Evolutionary conservation across 1,140 invertebrate species (phyloP).

Genomic region (Magallana angulata): DNA sequence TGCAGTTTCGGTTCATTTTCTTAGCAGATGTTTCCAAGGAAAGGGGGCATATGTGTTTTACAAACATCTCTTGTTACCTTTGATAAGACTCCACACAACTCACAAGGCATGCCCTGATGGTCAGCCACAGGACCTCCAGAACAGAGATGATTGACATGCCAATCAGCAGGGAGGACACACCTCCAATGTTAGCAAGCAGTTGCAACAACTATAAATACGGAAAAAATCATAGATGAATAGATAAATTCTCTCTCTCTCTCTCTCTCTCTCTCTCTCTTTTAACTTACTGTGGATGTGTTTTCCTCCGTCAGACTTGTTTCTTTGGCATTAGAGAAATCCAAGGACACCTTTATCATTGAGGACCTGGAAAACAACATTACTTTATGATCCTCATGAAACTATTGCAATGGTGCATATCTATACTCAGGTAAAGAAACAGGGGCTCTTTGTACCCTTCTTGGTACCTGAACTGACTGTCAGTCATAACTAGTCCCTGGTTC

Average conservation of each 20-base stretch:
- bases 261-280: no score
- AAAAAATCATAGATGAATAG: not conserved
- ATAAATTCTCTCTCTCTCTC: no score
- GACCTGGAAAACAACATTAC: not conserved
- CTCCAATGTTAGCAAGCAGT: slow-evolving; percentile 47
- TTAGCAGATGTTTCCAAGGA: no score
- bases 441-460: not conserved
- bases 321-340: not conserved
- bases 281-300: not conserved
- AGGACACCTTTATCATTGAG: not conserved
- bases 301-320: not conserved
- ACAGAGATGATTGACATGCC: slow-evolving; percentile 45
- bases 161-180: slow-evolving; percentile 47
- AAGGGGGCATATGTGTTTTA: no score
- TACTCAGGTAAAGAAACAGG: no score
- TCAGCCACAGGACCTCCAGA: slow-evolving; percentile 44
- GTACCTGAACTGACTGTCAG: not conserved
- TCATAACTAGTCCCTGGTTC: not conserved
- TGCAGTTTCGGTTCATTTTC: no score
- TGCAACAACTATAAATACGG: slow-evolving; percentile 43
- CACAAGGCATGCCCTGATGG: not conserved
- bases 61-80: no score
- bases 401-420: no score
- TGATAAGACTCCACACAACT: not conserved
- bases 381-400: not conserved